Evolutionary conservation across 2,888 invertebrate species (phyloP), one percentile per base, ranked within the genome.

Genomic region (Euzetes globulus): DNA sequence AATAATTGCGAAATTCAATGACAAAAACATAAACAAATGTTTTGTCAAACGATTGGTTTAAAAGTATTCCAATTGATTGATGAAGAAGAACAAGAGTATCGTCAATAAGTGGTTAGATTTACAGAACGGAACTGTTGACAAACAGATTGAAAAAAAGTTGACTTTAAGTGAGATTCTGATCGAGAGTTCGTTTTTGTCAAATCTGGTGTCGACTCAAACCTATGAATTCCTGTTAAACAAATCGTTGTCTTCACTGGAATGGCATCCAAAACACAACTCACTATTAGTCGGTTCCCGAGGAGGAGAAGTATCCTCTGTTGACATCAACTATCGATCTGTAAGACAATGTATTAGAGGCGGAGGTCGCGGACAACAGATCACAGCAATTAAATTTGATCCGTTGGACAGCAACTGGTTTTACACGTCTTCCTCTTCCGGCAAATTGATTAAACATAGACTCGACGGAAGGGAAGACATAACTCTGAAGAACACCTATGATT

Each of bases 371-470:
- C 29, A 37, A 50, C 50, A 47, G 27, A 71, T 71, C 15, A 71
- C 71, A 17, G 71, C n/a, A 9, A 71, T 71, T 9, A 71, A 71
- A 45, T 71, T 25, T 9, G 71, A 71, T 52, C 7, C 1, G 29
- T 50, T 52, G n/a, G 71, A 71, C 52, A 52, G 4, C 37, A 71
- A 71, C 47, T 71, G 71, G 71, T 71, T 47, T n/a, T 71, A 37
- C 45, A 71, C 71, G 17, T 71, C 71, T 25, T 71, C 71, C 29
- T 17, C 52, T 4, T 47, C 47, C n/a, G 71, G 71, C 15, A 71
- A 50, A 29, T 4, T 71, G 22, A 29, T 71, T 11, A 71, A 71
- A 71, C 71, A 45, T 22, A 7, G 65, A 37, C 17, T 65, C 41
- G 65, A 65, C 17, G 65, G 37, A 19, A 65, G 41, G 33, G 65